Percentiles rank a stretch among this genome's conserved stretches.
These are phyloP conservation scores for Hassar affinis DNA, from an alignment of 2,113 vertebrate species.

Conservation along the genomic window DNA sequence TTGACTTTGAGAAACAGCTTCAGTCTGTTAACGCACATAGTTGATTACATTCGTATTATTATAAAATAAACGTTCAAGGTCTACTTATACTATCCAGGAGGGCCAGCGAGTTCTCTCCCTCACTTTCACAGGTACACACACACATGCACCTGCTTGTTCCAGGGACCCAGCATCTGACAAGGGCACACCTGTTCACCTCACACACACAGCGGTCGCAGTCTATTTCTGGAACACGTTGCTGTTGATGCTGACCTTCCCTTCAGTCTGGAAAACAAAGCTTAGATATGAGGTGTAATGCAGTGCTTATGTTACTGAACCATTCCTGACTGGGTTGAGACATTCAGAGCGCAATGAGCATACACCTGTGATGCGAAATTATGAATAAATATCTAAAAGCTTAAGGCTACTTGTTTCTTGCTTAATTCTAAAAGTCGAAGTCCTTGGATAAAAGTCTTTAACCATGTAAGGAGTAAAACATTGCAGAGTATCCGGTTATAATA, in stretches of 20 bases:
- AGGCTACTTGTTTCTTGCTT: not conserved
- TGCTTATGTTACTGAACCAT: not conserved
- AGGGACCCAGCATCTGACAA: conserved; percentile 43
- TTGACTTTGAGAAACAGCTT: not conserved
- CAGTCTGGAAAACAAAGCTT: conserved; percentile 19
- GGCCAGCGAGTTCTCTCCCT: not conserved
- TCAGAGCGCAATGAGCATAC: not conserved
- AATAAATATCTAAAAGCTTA: not conserved
- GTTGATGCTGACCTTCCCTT: conserved; percentile 27
- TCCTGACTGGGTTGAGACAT: not conserved
- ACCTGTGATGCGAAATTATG: not conserved
- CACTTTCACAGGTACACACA: not conserved
- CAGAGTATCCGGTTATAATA: too few species aligned
- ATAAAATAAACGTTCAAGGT: not conserved
- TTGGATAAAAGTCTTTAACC: too few species aligned
- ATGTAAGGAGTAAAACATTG: too few species aligned
- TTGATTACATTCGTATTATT: not conserved
- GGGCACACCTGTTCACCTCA: conserved; percentile 49
- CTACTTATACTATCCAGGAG: not conserved
- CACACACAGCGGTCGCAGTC: conserved; percentile 29
- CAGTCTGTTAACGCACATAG: not conserved
- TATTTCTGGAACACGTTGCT: conserved; percentile 45
- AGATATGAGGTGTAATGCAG: not conserved
- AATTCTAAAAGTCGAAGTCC: not conserved
- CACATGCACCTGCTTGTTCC: conserved; percentile 6